These are phyloP conservation scores for Phocoena phocoena DNA, from an alignment of 2,113 vertebrate species.

Conservation along the genomic window DNA sequence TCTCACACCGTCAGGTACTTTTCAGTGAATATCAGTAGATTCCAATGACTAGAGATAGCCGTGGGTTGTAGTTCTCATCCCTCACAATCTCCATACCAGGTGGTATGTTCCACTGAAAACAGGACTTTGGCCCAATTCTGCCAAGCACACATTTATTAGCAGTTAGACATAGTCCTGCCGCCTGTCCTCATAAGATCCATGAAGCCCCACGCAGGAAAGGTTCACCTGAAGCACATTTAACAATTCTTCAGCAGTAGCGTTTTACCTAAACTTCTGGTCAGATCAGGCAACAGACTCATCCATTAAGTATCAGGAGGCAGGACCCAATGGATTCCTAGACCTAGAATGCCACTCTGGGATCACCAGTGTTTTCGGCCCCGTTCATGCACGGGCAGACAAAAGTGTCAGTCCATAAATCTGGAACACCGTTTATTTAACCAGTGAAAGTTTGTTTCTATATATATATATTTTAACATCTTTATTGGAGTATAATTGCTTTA, in stretches of 20 bases:
- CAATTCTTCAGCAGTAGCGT: not conserved
- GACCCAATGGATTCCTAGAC: not conserved
- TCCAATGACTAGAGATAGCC: not conserved
- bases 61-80: not conserved
- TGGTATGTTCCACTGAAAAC: conserved; percentile 17
- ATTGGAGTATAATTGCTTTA: too few species aligned
- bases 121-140: not conserved
- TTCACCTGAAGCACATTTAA: not conserved
- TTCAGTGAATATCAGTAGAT: not conserved
- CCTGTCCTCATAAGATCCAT: not conserved
- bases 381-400: not conserved
- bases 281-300: not conserved
- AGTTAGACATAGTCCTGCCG: not conserved
- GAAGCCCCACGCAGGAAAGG: not conserved
- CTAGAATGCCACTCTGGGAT: not conserved
- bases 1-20: not conserved
- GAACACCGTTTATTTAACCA: not conserved
- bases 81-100: not conserved
- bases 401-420: not conserved
- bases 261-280: not conserved
- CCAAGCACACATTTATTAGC: not conserved
- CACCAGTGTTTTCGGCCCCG: not conserved
- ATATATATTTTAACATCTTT: too few species aligned
- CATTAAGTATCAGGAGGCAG: not conserved
- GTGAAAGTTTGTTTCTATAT: not conserved